phyloP scores from a whole-genome alignment of 2,888 invertebrate genomes.

The Ganaspis brasiliensis region DNA sequence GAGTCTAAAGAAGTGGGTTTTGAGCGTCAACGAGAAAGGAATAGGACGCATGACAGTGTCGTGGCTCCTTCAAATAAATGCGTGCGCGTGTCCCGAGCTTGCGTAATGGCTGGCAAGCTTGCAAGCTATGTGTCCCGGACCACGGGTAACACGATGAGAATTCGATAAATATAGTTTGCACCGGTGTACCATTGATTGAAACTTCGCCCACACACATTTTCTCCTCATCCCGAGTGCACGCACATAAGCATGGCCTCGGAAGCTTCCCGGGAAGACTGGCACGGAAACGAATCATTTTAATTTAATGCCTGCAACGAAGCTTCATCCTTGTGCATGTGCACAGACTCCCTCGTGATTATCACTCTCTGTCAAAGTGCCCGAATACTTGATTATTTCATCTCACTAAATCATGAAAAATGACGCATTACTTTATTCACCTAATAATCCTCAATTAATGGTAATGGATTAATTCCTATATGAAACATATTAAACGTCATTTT shows the following conservation, averaged over 20 bases:
- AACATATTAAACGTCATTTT: background rate
- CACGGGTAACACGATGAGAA: conserved; percentile 63
- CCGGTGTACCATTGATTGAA: conserved; percentile 57
- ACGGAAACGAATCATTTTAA: conserved; percentile 64
- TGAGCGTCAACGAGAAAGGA: conserved; percentile 26
- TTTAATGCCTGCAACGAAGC: conserved; percentile 57
- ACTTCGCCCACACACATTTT: conserved; percentile 54
- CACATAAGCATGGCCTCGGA: conserved; percentile 65
- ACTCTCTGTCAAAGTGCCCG: background rate
- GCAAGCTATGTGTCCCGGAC: conserved; percentile 62
- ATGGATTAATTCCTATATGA: conserved; percentile 15
- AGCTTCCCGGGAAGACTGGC: conserved; percentile 63
- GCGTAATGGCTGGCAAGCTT: conserved; percentile 55
- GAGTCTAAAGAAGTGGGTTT: conserved; percentile 26
- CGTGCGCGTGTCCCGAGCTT: conserved; percentile 10
- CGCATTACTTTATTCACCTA: background rate
- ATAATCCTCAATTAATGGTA: background rate
- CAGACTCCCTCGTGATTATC: background rate
- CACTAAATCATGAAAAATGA: background rate
- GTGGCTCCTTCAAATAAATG: conserved; percentile 22
- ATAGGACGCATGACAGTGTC: conserved; percentile 4
- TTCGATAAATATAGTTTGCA: conserved; percentile 63
- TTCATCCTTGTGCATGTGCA: conserved; percentile 49
- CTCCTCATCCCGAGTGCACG: conserved; percentile 49
- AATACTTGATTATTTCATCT: background rate